Evolutionary conservation across 2,888 invertebrate genomes (phyloP), one percentile per base, ranked within the genome.

Genomic region (Zeuzera pyrina): DNA sequence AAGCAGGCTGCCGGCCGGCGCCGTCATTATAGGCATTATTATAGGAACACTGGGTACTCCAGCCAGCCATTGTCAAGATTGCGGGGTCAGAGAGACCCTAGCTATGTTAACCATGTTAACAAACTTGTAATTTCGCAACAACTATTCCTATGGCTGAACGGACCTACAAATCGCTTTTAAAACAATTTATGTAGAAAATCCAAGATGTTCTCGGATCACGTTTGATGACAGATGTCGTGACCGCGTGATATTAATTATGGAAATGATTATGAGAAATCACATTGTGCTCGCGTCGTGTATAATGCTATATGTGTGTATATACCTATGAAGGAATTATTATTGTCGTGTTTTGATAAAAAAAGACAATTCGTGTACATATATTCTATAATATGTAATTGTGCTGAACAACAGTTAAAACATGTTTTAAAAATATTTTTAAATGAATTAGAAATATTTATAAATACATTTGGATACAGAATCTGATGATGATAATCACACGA

Each of bases 41-140:
- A 65, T 61, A 63, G 68, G 72, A 73, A 71, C 70, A 69, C 70
- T 65, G 64, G 52, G 52, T 54, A 67, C 60, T 57, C 58, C 58
- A 61, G 53, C 54, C 57, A 60, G 69, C 77, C 78, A 79, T 79
- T 81, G 83, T 79, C 79, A 79, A 83, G 81, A 81, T 83, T 81
- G 78, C 69, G 73, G 78, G 81, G 79, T 81, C 81, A 79, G 73
- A 48, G 45, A 51, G 64, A 63, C 63, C 68, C 57, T 50, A 56
- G 35, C 41, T 45, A 60, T 56, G 66, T 64, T 67, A 60, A 61
- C 65, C 57, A n/a, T n/a, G n/a, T n/a, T n/a, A n/a, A n/a, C 19
- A 19, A 71, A 64, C 69, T 68, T 65, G 70, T 76, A 79, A 81
- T 81, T 81, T 81, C 59, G 69, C 73, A 63, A 57, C 52, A 49